phyloP scores from a whole-genome alignment of 92 coral and sea anemone genomes.

The Parazoanthus atlanticus region DNA sequence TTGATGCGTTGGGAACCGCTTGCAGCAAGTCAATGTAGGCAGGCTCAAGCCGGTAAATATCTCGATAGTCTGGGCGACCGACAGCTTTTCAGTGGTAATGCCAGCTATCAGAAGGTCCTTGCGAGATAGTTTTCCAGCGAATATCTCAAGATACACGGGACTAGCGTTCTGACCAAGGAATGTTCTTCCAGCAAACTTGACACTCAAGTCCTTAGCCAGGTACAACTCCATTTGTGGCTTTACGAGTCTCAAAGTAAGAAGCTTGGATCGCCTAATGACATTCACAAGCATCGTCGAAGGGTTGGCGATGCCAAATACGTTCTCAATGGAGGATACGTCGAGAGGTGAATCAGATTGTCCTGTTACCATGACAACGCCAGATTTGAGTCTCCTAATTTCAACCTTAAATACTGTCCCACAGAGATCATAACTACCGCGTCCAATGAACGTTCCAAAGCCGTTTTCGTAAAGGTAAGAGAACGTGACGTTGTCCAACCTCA shows the following conservation, averaged over 20 bases:
- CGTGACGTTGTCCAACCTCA: conserved; percentile 69
- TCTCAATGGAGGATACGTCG: conserved; percentile 83
- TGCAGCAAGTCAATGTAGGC: conserved; percentile 76
- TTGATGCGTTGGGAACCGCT: conserved; percentile 47
- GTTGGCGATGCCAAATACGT: conserved; percentile 66
- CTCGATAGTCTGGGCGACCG: conserved; percentile 68
- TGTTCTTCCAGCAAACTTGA: conserved; percentile 80
- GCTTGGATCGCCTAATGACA: conserved; percentile 62
- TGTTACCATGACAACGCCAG: conserved; percentile 67
- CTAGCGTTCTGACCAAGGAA: conserved; percentile 59
- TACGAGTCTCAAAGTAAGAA: conserved; percentile 74
- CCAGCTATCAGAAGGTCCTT: conserved; percentile 74
- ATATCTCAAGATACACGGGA: conserved; percentile 70
- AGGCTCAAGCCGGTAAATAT: conserved; percentile 66
- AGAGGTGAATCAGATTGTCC: conserved; percentile 80
- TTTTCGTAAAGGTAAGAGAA: conserved; percentile 74
- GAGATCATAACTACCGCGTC: conserved; percentile 75
- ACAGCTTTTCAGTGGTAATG: conserved; percentile 64
- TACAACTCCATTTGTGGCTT: conserved; percentile 78
- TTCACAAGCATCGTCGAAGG: conserved; percentile 57
- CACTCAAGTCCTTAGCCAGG: conserved; percentile 64
- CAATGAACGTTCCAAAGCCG: conserved; percentile 77
- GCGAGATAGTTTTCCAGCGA: conserved; percentile 65
- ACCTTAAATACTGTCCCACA: conserved; percentile 81
- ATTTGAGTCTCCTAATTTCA: conserved; percentile 55